A percentile compares a stretch with the other conserved stretches of the same genome.
Conservation (phyloP, 2,888 invertebrate species). For the Melieria picta region DNA sequence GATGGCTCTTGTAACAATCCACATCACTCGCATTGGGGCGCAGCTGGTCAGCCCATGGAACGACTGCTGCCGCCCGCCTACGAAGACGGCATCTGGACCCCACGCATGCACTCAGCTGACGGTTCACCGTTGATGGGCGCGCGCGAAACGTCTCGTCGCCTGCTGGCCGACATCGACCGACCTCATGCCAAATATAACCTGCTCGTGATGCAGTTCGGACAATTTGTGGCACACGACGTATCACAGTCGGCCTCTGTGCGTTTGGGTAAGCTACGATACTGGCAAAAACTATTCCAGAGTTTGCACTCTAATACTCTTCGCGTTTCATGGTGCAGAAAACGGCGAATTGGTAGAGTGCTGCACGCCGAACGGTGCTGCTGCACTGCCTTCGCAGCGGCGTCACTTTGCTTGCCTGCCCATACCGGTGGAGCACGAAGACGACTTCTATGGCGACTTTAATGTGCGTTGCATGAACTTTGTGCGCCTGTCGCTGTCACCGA, state of each 20-base stretch:
- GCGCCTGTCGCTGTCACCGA: conserved; percentile 74
- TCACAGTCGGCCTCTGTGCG: conserved; percentile 77
- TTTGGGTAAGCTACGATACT: conserved; percentile 67
- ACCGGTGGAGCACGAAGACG: conserved; percentile 70
- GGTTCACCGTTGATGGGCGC: conserved; percentile 73
- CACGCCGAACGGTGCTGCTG: conserved; percentile 69
- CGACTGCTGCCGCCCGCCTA: conserved; percentile 76
- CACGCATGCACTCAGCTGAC: conserved; percentile 58
- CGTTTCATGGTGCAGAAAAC: conserved; percentile 68
- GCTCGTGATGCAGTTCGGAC: conserved; percentile 82
- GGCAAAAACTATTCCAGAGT: neutral
- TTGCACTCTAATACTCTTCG: neutral
- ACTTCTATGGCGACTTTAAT: conserved; percentile 70
- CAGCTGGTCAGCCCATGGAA: conserved; percentile 73
- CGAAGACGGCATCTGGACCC: conserved; percentile 70
- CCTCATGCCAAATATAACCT: conserved; percentile 74
- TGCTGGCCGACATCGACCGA: conserved; percentile 72
- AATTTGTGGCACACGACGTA: conserved; percentile 81
- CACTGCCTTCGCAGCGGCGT: conserved; percentile 68
- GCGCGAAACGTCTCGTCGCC: conserved; percentile 72
- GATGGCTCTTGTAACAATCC: conserved; percentile 89
- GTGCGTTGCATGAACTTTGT: conserved; percentile 80
- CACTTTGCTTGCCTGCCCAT: conserved; percentile 79
- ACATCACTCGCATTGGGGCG: conserved; percentile 72
- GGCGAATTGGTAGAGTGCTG: conserved; percentile 81